A percentile compares a stretch with the other conserved stretches of the same genome.
Conservation (phyloP, 2,113 vertebrate species). For the Trochalopteron elliotii region DNA sequence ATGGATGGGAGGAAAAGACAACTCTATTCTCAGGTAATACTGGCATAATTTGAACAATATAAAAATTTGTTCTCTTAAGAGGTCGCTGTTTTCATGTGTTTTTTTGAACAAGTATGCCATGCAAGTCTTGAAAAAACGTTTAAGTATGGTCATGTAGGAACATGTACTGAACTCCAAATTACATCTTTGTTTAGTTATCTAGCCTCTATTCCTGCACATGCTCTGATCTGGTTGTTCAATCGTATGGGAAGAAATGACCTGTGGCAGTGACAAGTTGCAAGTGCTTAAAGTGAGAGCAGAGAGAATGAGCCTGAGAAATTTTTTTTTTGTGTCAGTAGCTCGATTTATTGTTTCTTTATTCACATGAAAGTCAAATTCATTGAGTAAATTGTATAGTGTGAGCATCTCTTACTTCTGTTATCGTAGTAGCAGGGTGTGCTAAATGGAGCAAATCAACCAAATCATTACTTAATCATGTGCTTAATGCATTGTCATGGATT, state of each 20-base stretch:
- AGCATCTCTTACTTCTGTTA: neutral
- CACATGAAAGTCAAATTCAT: neutral
- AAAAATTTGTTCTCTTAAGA: neutral
- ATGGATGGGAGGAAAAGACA: neutral
- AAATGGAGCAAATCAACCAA: conserved; percentile 35
- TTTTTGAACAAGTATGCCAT: neutral
- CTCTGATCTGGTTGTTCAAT: neutral
- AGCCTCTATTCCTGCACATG: no score
- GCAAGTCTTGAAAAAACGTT: neutral
- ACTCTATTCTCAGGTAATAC: neutral
- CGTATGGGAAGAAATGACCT: neutral
- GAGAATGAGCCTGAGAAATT: neutral
- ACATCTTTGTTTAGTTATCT: neutral
- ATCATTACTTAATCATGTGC: neutral
- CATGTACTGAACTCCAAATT: neutral
- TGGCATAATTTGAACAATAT: neutral
- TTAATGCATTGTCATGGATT: conserved; percentile 30
- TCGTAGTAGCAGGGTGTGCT: neutral
- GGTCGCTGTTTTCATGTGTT: neutral
- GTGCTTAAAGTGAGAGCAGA: neutral
- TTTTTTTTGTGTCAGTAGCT: neutral
- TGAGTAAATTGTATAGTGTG: neutral
- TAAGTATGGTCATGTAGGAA: neutral
- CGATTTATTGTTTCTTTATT: neutral
- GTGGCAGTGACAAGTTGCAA: neutral